Evolutionary conservation across 2,888 invertebrate species (phyloP).

Genomic region (Mythimna albipuncta): DNA sequence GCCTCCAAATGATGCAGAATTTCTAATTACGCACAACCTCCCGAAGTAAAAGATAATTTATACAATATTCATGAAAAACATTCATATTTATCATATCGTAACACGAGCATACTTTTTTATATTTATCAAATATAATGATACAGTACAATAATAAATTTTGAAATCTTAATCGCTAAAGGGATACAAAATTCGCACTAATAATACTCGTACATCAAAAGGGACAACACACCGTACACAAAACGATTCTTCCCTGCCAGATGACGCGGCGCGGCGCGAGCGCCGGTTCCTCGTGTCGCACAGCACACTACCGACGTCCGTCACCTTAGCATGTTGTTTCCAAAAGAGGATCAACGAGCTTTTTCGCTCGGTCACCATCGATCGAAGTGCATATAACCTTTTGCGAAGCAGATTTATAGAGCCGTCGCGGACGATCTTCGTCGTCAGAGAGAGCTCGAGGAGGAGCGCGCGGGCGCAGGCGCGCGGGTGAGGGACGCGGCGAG

Average conservation of each 20-base stretch:
- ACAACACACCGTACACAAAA: slow-evolving; percentile 70
- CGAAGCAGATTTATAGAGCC: slow-evolving; percentile 78
- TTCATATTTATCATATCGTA: slow-evolving; percentile 75
- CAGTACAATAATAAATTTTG: slow-evolving; percentile 87
- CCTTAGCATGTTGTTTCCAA: slow-evolving; percentile 86
- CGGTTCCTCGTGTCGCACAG: slow-evolving; percentile 31
- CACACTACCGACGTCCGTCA: slow-evolving; percentile 21
- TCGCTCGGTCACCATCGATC: slow-evolving; percentile 56
- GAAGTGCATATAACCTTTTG: slow-evolving; percentile 72
- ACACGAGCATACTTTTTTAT: slow-evolving; percentile 70
- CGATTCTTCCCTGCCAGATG: slow-evolving; percentile 51
- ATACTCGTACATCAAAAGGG: slow-evolving; percentile 83
- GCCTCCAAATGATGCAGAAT: slow-evolving; percentile 54
- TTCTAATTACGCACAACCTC: slow-evolving; percentile 84
- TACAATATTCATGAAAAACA: slow-evolving; percentile 78
- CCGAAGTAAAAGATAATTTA: slow-evolving; percentile 79
- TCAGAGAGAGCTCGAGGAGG: slow-evolving; percentile 75
- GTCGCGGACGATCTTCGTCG: slow-evolving; percentile 78
- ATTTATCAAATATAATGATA: slow-evolving; percentile 72
- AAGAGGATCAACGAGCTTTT: slow-evolving; percentile 77
- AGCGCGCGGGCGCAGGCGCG: slow-evolving; percentile 60
- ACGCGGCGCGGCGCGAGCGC: slow-evolving; percentile 15
- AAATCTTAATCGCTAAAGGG: slow-evolving; percentile 86
- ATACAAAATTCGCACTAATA: slow-evolving; percentile 89
- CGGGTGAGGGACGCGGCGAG: slow-evolving; percentile 68